Evolutionary conservation across 2,888 invertebrate species (phyloP), one percentile per base, ranked within the genome.

Genomic region (Azorinus chamasolen): DNA sequence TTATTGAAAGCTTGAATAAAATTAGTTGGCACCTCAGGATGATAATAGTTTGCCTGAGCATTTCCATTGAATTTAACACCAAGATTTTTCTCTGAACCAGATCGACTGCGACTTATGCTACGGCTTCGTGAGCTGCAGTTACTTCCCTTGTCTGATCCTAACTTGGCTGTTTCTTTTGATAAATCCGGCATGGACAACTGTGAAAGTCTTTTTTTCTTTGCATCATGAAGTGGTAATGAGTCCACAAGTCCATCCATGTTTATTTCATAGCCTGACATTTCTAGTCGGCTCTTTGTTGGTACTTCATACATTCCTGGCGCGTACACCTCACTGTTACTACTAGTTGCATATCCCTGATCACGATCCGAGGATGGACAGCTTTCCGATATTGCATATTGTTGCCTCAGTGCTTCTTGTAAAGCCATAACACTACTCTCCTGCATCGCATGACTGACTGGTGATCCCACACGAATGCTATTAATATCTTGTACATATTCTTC

Each of bases 161-260:
- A 68, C 48, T 64, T 57, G 51, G 63, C 41, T 5, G 50, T 77
- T 8, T 69, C 45, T 74, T 81, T 73, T 20, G 90, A 89, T n/a
- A 92, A 86, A 69, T 93, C 92, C 2, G 92, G 92, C 92, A 93
- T 91, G 2, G 92, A 93, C 59, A 91, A 89, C 79, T 92, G 91
- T 5, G 92, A 92, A 12, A 90, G 85, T 37, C 91, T 73, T 66
- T 89, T 86, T 62, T 79, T 85, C 69, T 88, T 87, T 41, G 87
- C 88, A 70, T 89, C 88, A 66, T 88, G 88, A 18, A 86, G 72
- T 6, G 81, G 83, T 27, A 88, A 78, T 12, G 87, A 79, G 62
- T 89, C 88, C 18, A 87, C 79, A 51, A 90, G 75, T n/a, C 88
- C 86, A 48, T 89, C 87, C 59, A 88, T 78, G 55, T 88, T 88